Percentiles rank a stretch among this genome's conserved stretches.
These are phyloP conservation scores for Gambusia affinis DNA, from an alignment of 2,113 vertebrate species.

Conservation along the genomic window DNA sequence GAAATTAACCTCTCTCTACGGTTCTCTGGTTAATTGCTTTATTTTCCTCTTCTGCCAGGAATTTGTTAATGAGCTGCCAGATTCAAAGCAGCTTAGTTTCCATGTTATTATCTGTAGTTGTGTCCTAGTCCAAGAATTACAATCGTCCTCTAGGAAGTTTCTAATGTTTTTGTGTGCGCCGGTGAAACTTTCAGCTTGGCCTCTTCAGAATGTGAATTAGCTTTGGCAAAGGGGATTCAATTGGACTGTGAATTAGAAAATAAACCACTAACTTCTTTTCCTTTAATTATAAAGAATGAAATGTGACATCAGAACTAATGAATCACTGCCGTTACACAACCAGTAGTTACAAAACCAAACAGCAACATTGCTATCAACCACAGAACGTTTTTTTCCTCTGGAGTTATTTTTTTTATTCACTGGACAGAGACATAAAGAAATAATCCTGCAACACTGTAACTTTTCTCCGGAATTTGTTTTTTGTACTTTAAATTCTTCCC, in stretches of 20 bases:
- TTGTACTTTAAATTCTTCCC: slow-evolving; percentile 8
- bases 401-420: too few species aligned
- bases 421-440: neutral
- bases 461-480: neutral
- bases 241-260: neutral
- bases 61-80: slow-evolving; percentile 71
- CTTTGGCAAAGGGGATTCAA: neutral
- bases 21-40: slow-evolving; percentile 53
- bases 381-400: neutral
- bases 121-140: slow-evolving; percentile 16
- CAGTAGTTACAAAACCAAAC: neutral
- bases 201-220: neutral
- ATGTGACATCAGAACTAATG: neutral
- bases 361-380: neutral
- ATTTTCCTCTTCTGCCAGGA: slow-evolving; percentile 62
- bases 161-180: neutral
- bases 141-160: neutral
- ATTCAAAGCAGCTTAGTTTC: slow-evolving; percentile 32
- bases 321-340: neutral
- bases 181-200: neutral
- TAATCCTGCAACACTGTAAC: slow-evolving; percentile 20
- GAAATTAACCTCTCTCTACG: slow-evolving; percentile 6
- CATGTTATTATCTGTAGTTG: slow-evolving; percentile 24
- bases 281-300: neutral
- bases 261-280: neutral